A percentile compares a stretch with the other conserved stretches of the same genome.
phyloP scores from a whole-genome alignment of 2,797 vertebrate genomes.

The Paguma larvata region DNA sequence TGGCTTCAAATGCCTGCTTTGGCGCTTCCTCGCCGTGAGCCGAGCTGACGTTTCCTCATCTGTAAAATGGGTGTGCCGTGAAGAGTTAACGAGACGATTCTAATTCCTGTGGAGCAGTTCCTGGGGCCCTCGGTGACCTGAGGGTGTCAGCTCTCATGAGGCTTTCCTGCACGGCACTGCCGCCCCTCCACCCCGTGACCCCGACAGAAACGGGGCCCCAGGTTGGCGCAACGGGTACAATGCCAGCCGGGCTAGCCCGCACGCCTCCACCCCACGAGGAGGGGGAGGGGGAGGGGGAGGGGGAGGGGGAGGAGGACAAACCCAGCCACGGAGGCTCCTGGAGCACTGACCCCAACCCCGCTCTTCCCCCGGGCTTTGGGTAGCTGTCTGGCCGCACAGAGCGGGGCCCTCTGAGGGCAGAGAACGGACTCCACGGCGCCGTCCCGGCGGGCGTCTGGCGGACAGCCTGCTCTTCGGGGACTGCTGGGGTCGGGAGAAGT shows the following conservation, averaged over 20 bases:
- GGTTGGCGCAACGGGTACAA: background rate
- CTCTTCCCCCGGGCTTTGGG: fast-evolving
- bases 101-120: background rate
- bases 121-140: background rate
- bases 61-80: background rate
- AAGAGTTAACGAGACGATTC: background rate
- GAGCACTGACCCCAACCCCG: background rate
- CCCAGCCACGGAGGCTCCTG: background rate
- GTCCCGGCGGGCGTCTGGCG: background rate
- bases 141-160: background rate
- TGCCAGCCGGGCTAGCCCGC: background rate
- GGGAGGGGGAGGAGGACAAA: fast-evolving
- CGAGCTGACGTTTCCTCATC: background rate
- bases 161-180: background rate
- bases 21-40: background rate
- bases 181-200: background rate
- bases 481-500: background rate
- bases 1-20: background rate
- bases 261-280: fast-evolving
- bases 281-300: too few species aligned
- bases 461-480: background rate
- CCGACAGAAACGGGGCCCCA: background rate
- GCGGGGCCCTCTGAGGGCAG: background rate
- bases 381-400: background rate
- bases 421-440: background rate